These are phyloP conservation scores for Hyperoplus lanceolatus DNA, from an alignment of 2,797 vertebrate genomes.

Conservation along the genomic window DNA sequence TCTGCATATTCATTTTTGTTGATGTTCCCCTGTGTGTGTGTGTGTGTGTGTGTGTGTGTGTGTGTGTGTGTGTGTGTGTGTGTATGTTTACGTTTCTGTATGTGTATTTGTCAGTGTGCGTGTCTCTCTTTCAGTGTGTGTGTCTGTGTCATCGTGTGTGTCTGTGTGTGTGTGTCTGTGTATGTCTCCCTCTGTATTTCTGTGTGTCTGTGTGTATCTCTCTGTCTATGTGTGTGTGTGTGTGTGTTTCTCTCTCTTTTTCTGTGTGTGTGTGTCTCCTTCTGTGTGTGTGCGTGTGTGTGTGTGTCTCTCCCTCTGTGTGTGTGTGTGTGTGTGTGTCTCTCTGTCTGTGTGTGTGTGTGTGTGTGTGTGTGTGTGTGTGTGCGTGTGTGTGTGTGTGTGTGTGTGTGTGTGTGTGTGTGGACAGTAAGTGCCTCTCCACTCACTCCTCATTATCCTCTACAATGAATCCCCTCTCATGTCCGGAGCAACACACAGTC, in stretches of 20 bases:
- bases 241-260: neutral
- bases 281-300: neutral
- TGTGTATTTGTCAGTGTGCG: too few species aligned
- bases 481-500: conserved; percentile 42
- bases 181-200: neutral
- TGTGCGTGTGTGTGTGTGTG: neutral
- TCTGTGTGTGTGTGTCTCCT: neutral
- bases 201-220: conserved; percentile 4
- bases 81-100: too few species aligned
- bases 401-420: conserved; percentile 12
- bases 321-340: neutral
- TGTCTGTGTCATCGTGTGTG: neutral
- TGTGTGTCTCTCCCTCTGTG: neutral
- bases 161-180: neutral
- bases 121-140: too few species aligned
- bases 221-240: neutral
- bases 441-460: conserved; percentile 65
- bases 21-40: conserved; percentile 53
- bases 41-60: neutral
- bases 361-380: neutral
- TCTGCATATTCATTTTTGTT: conserved; percentile 77
- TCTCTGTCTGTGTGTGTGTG: neutral
- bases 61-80: neutral
- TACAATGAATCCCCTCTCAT: conserved; percentile 38
- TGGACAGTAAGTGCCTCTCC: conserved; percentile 52